Evolutionary conservation across 2,797 vertebrate species (phyloP), one percentile per base, ranked within the genome.

Genomic region (Eulemur coronatus): DNA sequence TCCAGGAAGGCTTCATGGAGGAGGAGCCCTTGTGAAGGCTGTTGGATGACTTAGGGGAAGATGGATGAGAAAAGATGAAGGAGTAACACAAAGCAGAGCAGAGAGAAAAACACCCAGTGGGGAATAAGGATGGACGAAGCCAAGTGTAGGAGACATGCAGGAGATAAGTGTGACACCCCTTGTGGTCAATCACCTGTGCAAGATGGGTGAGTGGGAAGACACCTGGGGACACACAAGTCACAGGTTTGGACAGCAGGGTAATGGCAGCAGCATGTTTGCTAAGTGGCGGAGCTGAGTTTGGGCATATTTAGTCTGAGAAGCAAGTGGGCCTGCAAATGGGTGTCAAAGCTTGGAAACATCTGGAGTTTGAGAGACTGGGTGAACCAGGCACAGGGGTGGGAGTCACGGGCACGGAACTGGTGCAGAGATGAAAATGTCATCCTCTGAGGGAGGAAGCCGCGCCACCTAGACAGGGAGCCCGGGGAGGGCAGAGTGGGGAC

Each of bases 161-260:
- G 30, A 18, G 15, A 3, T 57, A 28, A 43, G 14, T 10, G 1
- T 1, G 8, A 20, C 38, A 24, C 28, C 46, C 17, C n/a, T 15
- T 33, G 33, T 6, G 89, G 70, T 0, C 0, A 14, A 0, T 7
- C 11, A 1, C 6, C 13, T 2, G 13, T 10, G 20, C 2, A 8
- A 69, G n/a, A 13, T 4, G 57, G 20, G 33, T 13, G 24, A 35
- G 18, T 12, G 48, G 48, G 20, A 28, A 48, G 30, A 1, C 41
- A 4, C 9, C 0, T 12, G 41, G 13, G 7, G 22, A 46, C 2
- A 2, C 8, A 5, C 9, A 8, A 38, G 7, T 17, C 59, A 43
- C 78, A 48, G n/a, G 33, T 17, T 28, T n/a, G 33, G 35, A 67
- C 6, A 22, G 4, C 55, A 35, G 63, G 6, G 18, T 13, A 9